Base-by-base conservation (phyloP, 1,140 invertebrate species). In the Danaus plexippus region DNA sequence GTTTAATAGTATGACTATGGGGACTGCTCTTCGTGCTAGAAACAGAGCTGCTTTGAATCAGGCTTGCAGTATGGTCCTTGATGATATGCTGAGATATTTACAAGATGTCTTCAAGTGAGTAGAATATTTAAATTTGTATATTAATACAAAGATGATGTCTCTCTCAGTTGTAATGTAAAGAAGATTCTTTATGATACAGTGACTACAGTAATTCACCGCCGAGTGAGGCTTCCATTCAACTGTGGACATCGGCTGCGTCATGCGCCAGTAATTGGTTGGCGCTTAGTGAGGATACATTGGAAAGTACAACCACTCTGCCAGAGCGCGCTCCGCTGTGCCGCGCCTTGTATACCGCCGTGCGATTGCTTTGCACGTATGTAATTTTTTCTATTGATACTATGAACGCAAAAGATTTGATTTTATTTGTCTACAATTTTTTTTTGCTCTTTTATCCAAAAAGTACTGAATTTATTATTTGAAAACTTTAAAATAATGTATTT, bases 1-100 rank as follows among this genome's bases (percentile, higher is more conserved):
- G 87, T 88, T 77, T 56, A 84, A 80, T 52, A 88, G 82, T 68
- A 88, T 88, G 85, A 87, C 84, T 54, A 88, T 88, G 85, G 77
- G 82, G 9, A 74, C 81, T 46, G 63, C 64, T 9, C 70, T 83
- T 9, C 71, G 87, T 11, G 54, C 66, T 10, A 77, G 71, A 61
- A 83, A 86, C 52, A 65, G 79, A 9, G 49, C 52, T 22, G 73
- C 79, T 41, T 66, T 88, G 11, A 77, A 83, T 47, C 70, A 81
- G 66, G 75, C 85, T 6, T 81, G 75, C 45, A 65, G 73, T 7
- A 80, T 77, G 50, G 80, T 87, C 1, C 58, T 87, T 15, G 75
- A 83, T 65, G 84, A 87, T 40, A 81, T 87, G 80, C 57, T 81
- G 6, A 62, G 75, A 55, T 77, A 75, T 45, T 57, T 87, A 41